Evolutionary conservation across 2,888 invertebrate species (phyloP).

Genomic region (Xiphydria camelus): DNA sequence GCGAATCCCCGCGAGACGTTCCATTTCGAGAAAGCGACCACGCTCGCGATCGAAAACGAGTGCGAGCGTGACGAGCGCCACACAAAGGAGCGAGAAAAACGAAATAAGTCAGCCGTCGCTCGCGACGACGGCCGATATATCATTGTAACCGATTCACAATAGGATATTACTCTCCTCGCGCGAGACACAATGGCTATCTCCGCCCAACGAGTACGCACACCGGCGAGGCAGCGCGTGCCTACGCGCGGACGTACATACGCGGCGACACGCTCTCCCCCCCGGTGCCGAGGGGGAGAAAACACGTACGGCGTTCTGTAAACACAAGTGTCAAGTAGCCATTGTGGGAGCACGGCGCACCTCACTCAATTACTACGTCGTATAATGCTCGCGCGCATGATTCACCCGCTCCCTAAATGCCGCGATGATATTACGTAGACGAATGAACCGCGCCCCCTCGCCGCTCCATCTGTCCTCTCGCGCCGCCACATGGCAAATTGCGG

Average conservation of each 20-base stretch:
- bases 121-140: slow-evolving; percentile 33
- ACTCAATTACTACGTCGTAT: slow-evolving; percentile 3
- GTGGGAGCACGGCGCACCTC: slow-evolving; percentile 7
- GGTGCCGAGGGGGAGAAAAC: neutral
- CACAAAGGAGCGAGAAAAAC: neutral
- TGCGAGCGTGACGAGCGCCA: neutral
- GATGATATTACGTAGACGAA: too few relatives aligned
- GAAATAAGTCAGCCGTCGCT: slow-evolving; percentile 31
- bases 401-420: neutral
- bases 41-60: neutral
- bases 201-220: slow-evolving; percentile 5
- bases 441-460: too few relatives aligned
- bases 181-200: slow-evolving; percentile 39
- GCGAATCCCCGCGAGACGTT: too few relatives aligned
- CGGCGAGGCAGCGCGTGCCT: neutral
- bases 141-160: slow-evolving; percentile 44
- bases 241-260: neutral
- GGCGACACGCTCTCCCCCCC: neutral
- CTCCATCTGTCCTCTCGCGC: too few relatives aligned
- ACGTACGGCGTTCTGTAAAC: slow-evolving; percentile 11
- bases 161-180: slow-evolving; percentile 39
- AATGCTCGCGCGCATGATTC: slow-evolving; percentile 4
- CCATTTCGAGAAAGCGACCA: too few relatives aligned
- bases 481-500: too few relatives aligned
- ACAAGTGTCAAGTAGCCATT: slow-evolving; percentile 12